Base-by-base conservation (phyloP, 2,888 invertebrate species). In the Synanthedon tipuliformis region DNA sequence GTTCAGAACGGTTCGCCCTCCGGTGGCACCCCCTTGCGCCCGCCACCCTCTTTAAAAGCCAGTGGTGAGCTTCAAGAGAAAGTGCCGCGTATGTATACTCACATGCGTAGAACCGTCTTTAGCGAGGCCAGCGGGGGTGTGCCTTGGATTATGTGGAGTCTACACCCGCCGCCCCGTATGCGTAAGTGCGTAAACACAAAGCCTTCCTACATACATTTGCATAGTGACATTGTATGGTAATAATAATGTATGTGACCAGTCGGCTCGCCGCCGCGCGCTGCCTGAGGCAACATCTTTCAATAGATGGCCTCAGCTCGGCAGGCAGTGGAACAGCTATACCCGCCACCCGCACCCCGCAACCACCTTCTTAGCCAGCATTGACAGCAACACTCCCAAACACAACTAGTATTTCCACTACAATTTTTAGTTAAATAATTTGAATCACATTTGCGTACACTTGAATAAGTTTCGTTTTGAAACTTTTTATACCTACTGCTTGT, bases 41-140 rank as follows among this genome's bases (percentile, higher is more conserved):
- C 70, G 65, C 79, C 84, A 76, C 83, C 86, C 85, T 80, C 84
- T 85, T 87, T 85, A 86, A 87, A 88, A 88, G 88, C 88, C 88
- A 87, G 83, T 86, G 88, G 87, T 87, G 87, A 88, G 89, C 88
- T 89, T 84, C 86, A 85, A 88, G 89, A 89, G 88, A 88, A 88
- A 88, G 86, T 87, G 88, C 88, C 86, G 80, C 84, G 83, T 86
- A 78, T 83, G 81, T 81, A 83, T 78, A 71, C 84, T 81, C 84
- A 85, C 86, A 85, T 83, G 76, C 82, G 81, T 83, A 83, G 69
- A 76, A 77, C 80, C 82, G 82, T 85, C 86, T 84, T 85, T 80
- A 74, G 76, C 75, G 71, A 73, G 73, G 68, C 67, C 77, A 68
- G 68, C 67, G 69, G 68, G 72, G 75, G 64, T 59, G 72, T 71